Conservation (phyloP, 2,888 invertebrate genomes). For the Callinectes sapidus region DNA sequence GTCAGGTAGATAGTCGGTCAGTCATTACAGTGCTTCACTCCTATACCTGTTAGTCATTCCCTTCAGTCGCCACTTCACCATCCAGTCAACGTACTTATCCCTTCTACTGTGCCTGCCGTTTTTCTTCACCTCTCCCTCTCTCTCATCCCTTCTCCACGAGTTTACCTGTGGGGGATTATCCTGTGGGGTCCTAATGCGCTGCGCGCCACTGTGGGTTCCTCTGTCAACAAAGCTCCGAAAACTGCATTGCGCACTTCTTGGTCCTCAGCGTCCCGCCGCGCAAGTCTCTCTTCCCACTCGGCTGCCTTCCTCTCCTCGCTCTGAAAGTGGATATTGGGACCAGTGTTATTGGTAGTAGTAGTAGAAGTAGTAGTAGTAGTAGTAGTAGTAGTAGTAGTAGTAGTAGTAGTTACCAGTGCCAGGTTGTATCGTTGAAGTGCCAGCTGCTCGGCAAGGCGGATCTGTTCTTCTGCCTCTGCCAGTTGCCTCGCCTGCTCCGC, state of each 20-base stretch:
- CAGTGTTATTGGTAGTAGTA: background rate
- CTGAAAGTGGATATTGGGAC: background rate
- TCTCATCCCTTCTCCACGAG: background rate
- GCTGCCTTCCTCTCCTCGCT: background rate
- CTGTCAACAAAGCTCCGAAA: constrained; percentile 48
- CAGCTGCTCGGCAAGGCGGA: constrained; percentile 34
- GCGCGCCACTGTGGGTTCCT: constrained; percentile 41
- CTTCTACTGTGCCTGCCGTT: background rate
- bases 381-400: background rate
- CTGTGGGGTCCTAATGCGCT: constrained; percentile 55
- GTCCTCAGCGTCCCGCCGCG: constrained; percentile 13
- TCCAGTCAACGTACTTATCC: background rate
- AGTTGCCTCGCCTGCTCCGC: constrained; percentile 41
- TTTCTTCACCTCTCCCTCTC: background rate
- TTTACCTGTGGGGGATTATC: constrained; percentile 47
- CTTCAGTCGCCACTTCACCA: background rate
- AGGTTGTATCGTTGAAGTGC: constrained; percentile 43
- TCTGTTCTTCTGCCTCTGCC: constrained; percentile 20
- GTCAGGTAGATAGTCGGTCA: background rate
- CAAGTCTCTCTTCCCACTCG: background rate
- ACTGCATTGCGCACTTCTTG: constrained; percentile 49
- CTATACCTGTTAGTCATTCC: background rate
- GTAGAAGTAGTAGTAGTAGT: background rate
- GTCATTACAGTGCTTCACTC: background rate
- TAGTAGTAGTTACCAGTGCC: constrained; percentile 41